A percentile compares a stretch with the other conserved stretches of the same genome.
phyloP scores from a whole-genome alignment of 2,797 vertebrate species.

The Novumbra hubbsi region DNA sequence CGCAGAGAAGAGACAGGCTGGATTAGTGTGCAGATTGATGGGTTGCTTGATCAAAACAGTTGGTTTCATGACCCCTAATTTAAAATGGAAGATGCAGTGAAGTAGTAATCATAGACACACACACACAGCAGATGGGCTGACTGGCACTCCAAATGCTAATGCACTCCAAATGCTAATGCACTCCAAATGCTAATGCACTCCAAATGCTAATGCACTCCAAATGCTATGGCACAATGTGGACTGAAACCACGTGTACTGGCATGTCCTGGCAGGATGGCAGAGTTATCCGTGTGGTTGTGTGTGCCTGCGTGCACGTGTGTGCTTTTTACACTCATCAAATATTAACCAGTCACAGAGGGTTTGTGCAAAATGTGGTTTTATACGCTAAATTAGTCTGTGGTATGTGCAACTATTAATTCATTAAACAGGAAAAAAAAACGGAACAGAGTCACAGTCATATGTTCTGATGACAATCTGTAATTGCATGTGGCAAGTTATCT shows the following conservation, averaged over 20 bases:
- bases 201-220: background rate
- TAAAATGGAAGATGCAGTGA: background rate
- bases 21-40: constrained; percentile 36
- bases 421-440: background rate
- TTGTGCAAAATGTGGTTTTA: background rate
- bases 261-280: constrained; percentile 9
- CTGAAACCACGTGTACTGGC: constrained; percentile 14
- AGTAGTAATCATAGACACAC: background rate
- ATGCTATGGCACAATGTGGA: constrained; percentile 14
- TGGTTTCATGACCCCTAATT: background rate
- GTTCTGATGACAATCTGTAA: background rate
- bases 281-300: background rate
- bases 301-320: background rate
- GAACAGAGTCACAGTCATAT: background rate
- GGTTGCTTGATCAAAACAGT: background rate
- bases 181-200: too few relatives aligned
- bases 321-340: constrained; percentile 60
- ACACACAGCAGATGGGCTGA: constrained; percentile 7
- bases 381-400: background rate
- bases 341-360: constrained; percentile 50
- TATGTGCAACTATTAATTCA: background rate
- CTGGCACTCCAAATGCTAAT: background rate
- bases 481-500: too few relatives aligned
- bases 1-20: background rate
- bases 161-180: too few relatives aligned